phyloP scores from a whole-genome alignment of 2,797 vertebrate species.

The Sebastiscus tertius region DNA sequence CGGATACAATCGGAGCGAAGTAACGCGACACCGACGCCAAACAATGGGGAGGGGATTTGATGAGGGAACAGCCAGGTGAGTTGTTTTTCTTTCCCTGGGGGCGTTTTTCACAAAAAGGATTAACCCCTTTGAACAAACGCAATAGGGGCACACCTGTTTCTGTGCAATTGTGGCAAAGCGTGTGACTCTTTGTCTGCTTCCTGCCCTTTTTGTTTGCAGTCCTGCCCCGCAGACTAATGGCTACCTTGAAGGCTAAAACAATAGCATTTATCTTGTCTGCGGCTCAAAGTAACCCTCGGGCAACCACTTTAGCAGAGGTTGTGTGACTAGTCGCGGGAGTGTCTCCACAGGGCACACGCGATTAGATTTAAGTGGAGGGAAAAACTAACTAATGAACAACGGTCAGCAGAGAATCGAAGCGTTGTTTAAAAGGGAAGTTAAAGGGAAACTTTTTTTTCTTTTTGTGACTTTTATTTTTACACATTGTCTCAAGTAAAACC shows the following conservation, averaged over 20 bases:
- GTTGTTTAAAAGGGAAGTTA: background rate
- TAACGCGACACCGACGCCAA: constrained; percentile 55
- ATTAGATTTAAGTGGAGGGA: constrained; percentile 24
- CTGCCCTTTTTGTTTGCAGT: constrained; percentile 64
- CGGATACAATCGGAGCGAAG: constrained; percentile 41
- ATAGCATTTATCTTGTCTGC: constrained; percentile 75
- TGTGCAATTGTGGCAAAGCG: constrained; percentile 26
- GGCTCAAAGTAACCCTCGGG: constrained; percentile 54
- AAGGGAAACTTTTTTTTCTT: background rate
- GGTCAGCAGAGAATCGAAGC: constrained; percentile 17
- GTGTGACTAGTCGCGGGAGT: constrained; percentile 42
- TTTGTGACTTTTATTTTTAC: background rate
- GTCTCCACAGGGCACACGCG: constrained; percentile 10
- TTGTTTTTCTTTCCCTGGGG: constrained; percentile 23
- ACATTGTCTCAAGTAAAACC: constrained; percentile 4
- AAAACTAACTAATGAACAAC: constrained; percentile 31
- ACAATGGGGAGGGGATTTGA: constrained; percentile 50
- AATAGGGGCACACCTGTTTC: constrained; percentile 61
- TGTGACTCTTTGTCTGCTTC: constrained; percentile 50
- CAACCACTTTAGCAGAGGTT: constrained; percentile 49
- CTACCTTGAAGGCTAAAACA: constrained; percentile 71
- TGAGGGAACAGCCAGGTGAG: constrained; percentile 48
- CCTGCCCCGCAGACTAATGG: constrained; percentile 67
- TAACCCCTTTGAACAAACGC: constrained; percentile 58
- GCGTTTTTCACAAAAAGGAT: background rate